A percentile compares a stretch with the other conserved stretches of the same genome.
phyloP scores from a whole-genome alignment of 2,888 invertebrate genomes.

The Cheilosia scutellata region DNA sequence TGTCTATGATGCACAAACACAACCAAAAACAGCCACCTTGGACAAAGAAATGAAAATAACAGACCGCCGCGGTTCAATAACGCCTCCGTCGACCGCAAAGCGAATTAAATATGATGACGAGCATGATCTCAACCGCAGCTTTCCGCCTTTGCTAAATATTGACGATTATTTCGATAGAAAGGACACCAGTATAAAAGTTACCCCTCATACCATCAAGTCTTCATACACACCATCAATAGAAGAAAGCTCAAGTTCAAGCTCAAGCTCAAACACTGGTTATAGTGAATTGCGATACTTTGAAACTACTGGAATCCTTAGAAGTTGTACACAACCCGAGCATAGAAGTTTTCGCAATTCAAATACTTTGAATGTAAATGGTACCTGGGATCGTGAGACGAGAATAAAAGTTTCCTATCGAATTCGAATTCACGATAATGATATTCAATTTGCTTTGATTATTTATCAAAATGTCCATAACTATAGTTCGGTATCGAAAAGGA shows the following conservation, averaged over 20 bases:
- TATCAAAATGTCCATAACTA: conserved; percentile 78
- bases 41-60: conserved; percentile 58
- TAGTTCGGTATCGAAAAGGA: conserved; percentile 76
- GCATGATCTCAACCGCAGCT: conserved; percentile 45
- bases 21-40: conserved; percentile 53
- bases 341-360: conserved; percentile 35
- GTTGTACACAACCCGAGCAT: conserved; percentile 59
- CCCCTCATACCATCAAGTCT: neutral
- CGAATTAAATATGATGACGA: conserved; percentile 38
- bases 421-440: conserved; percentile 77
- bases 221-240: neutral
- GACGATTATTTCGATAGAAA: conserved; percentile 64
- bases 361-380: conserved; percentile 53
- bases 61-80: conserved; percentile 63
- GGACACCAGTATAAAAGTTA: conserved; percentile 8
- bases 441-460: conserved; percentile 80
- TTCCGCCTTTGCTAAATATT: conserved; percentile 41
- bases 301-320: conserved; percentile 74
- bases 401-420: conserved; percentile 80
- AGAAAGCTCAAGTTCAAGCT: neutral
- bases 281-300: conserved; percentile 77
- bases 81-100: conserved; percentile 61
- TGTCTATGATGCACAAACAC: conserved; percentile 45
- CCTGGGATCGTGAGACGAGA: conserved; percentile 78
- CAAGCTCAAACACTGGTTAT: conserved; percentile 50